Evolutionary conservation across 1,140 invertebrate species (phyloP), one percentile per base, ranked within the genome.

Genomic region (Wiebesia pumilae): DNA sequence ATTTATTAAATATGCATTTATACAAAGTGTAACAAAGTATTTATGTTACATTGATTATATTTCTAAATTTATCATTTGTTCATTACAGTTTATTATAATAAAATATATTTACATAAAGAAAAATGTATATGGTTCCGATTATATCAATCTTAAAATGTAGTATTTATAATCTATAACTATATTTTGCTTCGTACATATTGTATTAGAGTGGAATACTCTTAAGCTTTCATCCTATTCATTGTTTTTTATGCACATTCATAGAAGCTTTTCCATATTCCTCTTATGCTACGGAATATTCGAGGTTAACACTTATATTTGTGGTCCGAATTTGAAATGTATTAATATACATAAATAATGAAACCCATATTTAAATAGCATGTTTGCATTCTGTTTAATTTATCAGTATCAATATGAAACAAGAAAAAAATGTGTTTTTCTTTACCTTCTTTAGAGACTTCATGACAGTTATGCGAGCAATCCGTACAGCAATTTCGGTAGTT

Each of bases 341-440:
- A 0, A 21, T 62, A 27, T 27, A 62, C 21, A 27, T 14, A 14
- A 3, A 4, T 62, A 27, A 54, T n/a, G 10, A 54, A 54, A 54
- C 19, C 58, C 2, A 27, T 1, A 4, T 24, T 27, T 27, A 62
- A 6, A 62, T 51, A 58, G 40, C 51, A 84, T 51, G 79, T 84
- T 84, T 79, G 79, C 67, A 78, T 84, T 35, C 62, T n/a, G 33
- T 79, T 47, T 30, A n/a, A 78, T 85, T 79, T 80, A 80, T 69
- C 40, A 35, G 30, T 21, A 38, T 35, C 75, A 35, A 80, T 62
- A 24, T 16, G 4, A 38, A 16, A 79, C 0, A 3, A 12, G 21
- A 71, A n/a, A 75, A 83, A 75, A 40, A 58, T 24, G 19, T 75
- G 21, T 58, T 75, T 14, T 38, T 4, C 58, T 77, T 30, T 40